Evolutionary conservation across 2,113 vertebrate species (phyloP), one percentile per base, ranked within the genome.

Genomic region (Aegithalos caudatus): DNA sequence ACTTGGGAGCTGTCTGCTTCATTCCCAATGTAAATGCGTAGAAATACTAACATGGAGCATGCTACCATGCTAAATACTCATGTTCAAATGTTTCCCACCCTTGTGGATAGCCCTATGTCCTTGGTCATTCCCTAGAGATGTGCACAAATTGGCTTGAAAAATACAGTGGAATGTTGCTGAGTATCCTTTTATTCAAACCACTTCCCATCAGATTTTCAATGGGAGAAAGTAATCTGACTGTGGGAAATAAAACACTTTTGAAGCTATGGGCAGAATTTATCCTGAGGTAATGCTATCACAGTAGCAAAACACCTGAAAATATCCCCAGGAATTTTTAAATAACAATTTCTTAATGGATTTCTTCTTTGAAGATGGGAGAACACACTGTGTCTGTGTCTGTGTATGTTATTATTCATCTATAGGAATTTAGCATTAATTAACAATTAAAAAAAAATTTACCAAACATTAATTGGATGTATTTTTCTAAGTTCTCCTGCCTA

Each of bases 221-320:
- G 48, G 69, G 65, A 74, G 77, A 81, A 84, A 84, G 86, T 44
- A 95, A 82, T 86, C 44, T 67, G 31, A 69, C 83, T 90, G 65
- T 90, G 90, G 64, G 88, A 97, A 96, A 92, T 90, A 14, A 76
- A 86, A 69, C 18, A 50, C 48, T 92, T 53, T 77, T 86, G 69
- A 88, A 84, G 23, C 51, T 56, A 61, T 4, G 29, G 57, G 35
- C 48, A 92, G 69, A 94, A 83, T 93, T 86, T 81, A 50, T 86
- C 37, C 54, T 53, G 53, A 94, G 44, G 18, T 53, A 76, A 90
- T 78, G 47, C 37, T 86, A 45, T 74, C 3, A 11, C 56, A 60
- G 40, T 54, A 83, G 90, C 93, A 94, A 92, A 95, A 40, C 51
- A 93, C 86, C 94, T 95, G 90, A 90, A 95, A 93, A 93, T 67